phyloP scores from a whole-genome alignment of 2,888 invertebrate species.

The Poecilobothrus nobilitatus region DNA sequence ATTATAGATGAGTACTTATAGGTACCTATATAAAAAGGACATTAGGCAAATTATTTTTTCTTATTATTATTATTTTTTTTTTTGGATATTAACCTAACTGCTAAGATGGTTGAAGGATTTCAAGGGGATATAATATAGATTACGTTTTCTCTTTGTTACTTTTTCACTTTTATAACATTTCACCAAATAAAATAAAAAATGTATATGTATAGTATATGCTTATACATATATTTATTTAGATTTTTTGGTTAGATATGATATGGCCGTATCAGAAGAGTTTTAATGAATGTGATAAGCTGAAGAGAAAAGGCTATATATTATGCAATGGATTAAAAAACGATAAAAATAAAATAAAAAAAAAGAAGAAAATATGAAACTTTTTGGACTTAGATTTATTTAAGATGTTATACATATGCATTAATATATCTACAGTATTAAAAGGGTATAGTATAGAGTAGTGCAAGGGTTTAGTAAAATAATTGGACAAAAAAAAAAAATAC shows the following conservation, averaged over 20 bases:
- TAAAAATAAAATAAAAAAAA: background rate
- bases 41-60: background rate
- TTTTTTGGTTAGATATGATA: background rate
- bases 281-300: slow-evolving; percentile 6
- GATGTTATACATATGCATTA: too few species aligned
- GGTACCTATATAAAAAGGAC: background rate
- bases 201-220: too few species aligned
- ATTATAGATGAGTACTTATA: background rate
- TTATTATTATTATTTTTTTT: too few species aligned
- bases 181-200: too few species aligned
- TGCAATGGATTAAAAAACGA: background rate
- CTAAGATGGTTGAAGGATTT: background rate
- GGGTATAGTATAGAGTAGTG: too few species aligned
- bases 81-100: too few species aligned
- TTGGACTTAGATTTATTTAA: too few species aligned
- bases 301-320: background rate
- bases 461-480: too few species aligned
- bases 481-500: background rate
- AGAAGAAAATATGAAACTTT: background rate
- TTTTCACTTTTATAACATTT: too few species aligned
- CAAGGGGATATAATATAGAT: background rate
- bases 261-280: background rate
- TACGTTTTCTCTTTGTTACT: background rate
- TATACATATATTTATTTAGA: background rate
- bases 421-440: too few species aligned